Percentiles rank a stretch among this genome's conserved stretches.
These are phyloP conservation scores for Meloidogyne hapla DNA, from an alignment of 1,140 invertebrate species.

Conservation along the genomic window DNA sequence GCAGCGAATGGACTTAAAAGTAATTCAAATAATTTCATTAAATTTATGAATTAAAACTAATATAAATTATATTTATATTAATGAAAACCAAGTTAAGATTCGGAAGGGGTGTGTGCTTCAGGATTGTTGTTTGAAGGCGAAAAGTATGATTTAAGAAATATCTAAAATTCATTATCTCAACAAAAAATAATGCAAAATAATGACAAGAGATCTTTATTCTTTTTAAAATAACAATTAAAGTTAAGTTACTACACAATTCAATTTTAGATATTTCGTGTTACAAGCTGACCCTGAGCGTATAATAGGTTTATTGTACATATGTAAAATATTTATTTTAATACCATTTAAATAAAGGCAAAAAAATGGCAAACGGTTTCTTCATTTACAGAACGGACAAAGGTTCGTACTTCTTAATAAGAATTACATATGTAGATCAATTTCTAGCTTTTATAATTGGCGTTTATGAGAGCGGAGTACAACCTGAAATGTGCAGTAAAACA, in stretches of 20 bases:
- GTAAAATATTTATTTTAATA: neutral
- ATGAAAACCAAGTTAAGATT: neutral
- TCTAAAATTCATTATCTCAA: neutral
- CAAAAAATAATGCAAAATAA: too few relatives aligned
- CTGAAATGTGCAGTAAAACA: constrained; percentile 58
- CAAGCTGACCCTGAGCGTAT: constrained; percentile 60
- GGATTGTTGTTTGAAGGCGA: constrained; percentile 60
- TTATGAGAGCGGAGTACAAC: constrained; percentile 61
- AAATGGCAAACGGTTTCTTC: constrained; percentile 52
- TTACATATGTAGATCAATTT: too few relatives aligned
- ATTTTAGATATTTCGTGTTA: constrained; percentile 27
- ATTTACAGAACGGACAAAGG: constrained; percentile 62
- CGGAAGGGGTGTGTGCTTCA: constrained; percentile 53
- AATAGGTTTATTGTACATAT: constrained; percentile 46
- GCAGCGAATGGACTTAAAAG: constrained; percentile 25
- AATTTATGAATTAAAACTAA: neutral
- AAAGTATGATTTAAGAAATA: constrained; percentile 37
- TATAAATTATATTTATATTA: too few relatives aligned
- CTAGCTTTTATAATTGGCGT: constrained; percentile 59
- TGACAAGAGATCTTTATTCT: too few relatives aligned
- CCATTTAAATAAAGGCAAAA: constrained; percentile 35
- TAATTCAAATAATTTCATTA: neutral
- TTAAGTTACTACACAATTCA: too few relatives aligned
- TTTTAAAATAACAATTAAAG: neutral
- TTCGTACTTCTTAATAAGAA: too few relatives aligned